Conservation (phyloP, 2,888 invertebrate genomes). For the Hemicrepidius hirtus region DNA sequence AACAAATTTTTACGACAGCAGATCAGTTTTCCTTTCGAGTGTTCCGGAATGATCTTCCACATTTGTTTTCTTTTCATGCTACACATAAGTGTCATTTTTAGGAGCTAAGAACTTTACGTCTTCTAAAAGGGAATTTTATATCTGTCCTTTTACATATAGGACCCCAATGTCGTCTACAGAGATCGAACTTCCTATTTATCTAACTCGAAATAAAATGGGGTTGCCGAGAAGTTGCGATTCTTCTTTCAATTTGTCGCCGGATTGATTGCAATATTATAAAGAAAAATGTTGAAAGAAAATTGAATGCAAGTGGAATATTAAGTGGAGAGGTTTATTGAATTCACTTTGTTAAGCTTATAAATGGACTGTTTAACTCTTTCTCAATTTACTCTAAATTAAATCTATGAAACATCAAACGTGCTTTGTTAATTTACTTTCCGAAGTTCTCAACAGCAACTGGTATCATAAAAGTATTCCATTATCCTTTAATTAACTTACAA, state of each 20-base stretch:
- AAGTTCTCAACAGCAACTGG: constrained; percentile 1
- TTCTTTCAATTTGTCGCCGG: no score
- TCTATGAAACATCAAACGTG: neutral
- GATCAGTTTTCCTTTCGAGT: constrained; percentile 42
- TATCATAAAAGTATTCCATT: constrained; percentile 12
- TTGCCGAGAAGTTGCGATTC: no score
- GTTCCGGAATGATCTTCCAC: constrained; percentile 36
- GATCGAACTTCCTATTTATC: no score
- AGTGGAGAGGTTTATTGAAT: no score
- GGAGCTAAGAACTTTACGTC: constrained; percentile 41
- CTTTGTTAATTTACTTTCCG: constrained; percentile 4
- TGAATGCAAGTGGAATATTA: no score
- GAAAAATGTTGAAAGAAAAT: no score
- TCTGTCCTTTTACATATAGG: constrained; percentile 19
- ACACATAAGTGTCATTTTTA: constrained; percentile 43
- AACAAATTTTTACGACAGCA: constrained; percentile 36
- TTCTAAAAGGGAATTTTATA: constrained; percentile 17
- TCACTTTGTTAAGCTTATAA: neutral
- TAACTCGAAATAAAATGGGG: no score
- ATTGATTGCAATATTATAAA: no score
- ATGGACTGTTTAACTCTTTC: neutral
- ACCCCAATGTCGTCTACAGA: neutral
- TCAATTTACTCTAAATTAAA: neutral
- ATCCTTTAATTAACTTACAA: neutral
- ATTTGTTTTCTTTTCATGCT: constrained; percentile 46